These are phyloP conservation scores for Eulemur albifrons DNA, from an alignment of 2,797 vertebrate species.

Conservation along the genomic window DNA sequence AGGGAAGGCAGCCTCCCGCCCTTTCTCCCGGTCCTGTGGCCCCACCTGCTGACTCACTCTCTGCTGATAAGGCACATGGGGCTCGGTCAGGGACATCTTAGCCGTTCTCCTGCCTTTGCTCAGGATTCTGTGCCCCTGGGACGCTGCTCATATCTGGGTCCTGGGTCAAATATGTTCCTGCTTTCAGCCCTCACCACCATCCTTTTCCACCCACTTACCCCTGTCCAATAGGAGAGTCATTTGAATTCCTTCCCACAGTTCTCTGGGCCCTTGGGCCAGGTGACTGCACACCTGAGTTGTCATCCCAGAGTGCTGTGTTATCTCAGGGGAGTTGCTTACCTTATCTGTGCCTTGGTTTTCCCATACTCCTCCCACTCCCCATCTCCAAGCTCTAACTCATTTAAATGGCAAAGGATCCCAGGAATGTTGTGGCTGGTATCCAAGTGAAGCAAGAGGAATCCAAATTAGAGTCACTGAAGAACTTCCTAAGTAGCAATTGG, in stretches of 20 bases:
- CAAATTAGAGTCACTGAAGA: not conserved
- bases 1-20: not conserved
- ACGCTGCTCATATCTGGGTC: not conserved
- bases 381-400: not conserved
- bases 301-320: not conserved
- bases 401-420: conserved; percentile 31
- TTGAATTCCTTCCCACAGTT: not conserved
- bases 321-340: not conserved
- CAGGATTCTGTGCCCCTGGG: not conserved
- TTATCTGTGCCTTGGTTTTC: conserved; percentile 39
- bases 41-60: conserved; percentile 59
- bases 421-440: not conserved
- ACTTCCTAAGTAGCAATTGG: not conserved
- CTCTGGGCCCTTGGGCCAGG: not conserved
- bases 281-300: not conserved
- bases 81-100: not conserved
- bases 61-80: not conserved
- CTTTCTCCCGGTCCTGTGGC: conserved; percentile 54
- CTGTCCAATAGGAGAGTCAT: not conserved
- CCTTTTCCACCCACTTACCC: not conserved
- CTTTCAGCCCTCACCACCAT: not conserved
- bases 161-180: not conserved
- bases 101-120: not conserved
- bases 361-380: not conserved
- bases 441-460: conserved; percentile 13